Percentiles rank a stretch among this genome's conserved stretches.
Conservation (phyloP, 2,888 invertebrate species). For the Ornithoptera priamus region DNA sequence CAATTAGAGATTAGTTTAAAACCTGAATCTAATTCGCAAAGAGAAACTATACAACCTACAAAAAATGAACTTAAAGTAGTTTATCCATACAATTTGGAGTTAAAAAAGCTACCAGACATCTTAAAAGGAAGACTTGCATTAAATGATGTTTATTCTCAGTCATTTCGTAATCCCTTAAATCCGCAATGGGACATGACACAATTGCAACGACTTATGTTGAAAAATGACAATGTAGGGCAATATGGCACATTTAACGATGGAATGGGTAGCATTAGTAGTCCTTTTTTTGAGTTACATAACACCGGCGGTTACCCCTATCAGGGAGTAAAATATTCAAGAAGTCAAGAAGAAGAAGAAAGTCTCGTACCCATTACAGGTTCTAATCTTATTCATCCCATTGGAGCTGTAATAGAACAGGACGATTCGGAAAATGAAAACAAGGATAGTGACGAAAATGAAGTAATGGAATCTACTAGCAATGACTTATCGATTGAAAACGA, state of each 20-base stretch:
- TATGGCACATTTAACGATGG: constrained; percentile 51
- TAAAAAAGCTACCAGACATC: constrained; percentile 72
- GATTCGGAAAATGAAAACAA: constrained; percentile 54
- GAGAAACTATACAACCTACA: constrained; percentile 54
- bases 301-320: constrained; percentile 63
- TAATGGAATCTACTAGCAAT: constrained; percentile 54
- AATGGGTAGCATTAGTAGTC: constrained; percentile 49
- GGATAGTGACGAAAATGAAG: constrained; percentile 47
- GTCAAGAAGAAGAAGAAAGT: constrained; percentile 73
- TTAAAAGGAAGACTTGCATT: constrained; percentile 64
- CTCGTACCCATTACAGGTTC: constrained; percentile 65
- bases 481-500: constrained; percentile 43
- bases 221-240: constrained; percentile 57
- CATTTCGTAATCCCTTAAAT: constrained; percentile 55
- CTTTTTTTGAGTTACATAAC: constrained; percentile 63
- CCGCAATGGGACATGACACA: constrained; percentile 61
- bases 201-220: constrained; percentile 59
- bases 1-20: constrained; percentile 47
- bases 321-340: constrained; percentile 71
- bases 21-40: constrained; percentile 60
- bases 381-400: constrained; percentile 69
- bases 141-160: constrained; percentile 56
- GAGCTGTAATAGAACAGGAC: constrained; percentile 72
- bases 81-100: constrained; percentile 75
- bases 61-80: constrained; percentile 76